Evolutionary conservation across 2,888 invertebrate species (phyloP), one percentile per base, ranked within the genome.

Genomic region (Melinopterus prodromus): DNA sequence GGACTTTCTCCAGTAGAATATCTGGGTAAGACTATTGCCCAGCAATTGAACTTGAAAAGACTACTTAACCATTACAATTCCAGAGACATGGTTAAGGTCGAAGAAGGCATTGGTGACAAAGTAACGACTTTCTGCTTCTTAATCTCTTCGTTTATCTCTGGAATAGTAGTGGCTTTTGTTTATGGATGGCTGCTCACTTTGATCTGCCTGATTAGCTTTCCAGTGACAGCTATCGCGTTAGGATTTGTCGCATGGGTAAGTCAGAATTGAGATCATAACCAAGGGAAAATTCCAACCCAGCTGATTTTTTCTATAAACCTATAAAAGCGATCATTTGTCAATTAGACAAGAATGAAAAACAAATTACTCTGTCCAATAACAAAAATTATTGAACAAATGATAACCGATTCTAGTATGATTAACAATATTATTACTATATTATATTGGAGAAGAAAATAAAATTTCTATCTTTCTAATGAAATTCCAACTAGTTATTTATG

Each of bases 161-260:
- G 95, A 1, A 91, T 96, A 77, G 87, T 94, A 69, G 92, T 94
- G 70, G 95, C 96, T 0, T 93, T 97, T 85, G 88, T 92, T 0
- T 95, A 95, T 86, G 97, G 97, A 78, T 97, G 97, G 97, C 92
- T 96, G 86, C 90, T 97, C 77, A 96, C 97, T 0, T 89, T 96
- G n/a, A 95, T 97, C 74, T 94, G 97, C 80, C 88, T 97, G 77
- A 92, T 93, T 26, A 93, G 95, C 81, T 93, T 95, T 6, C 97
- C 97, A 0, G 88, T 97, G 76, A 92, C 97, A 75, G 94, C 95
- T 0, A 90, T 93, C 7, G 92, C 95, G 6, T 95, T 96, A 0
- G 94, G 93, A 0, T 86, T 95, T 72, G 95, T 97, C 71, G 94
- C 95, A 3, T 95, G 93, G 92, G 95, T 93, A 86, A 87, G 89